These are phyloP conservation scores for Acrobasis suavella DNA, from an alignment of 2,888 invertebrate genomes.

Conservation along the genomic window DNA sequence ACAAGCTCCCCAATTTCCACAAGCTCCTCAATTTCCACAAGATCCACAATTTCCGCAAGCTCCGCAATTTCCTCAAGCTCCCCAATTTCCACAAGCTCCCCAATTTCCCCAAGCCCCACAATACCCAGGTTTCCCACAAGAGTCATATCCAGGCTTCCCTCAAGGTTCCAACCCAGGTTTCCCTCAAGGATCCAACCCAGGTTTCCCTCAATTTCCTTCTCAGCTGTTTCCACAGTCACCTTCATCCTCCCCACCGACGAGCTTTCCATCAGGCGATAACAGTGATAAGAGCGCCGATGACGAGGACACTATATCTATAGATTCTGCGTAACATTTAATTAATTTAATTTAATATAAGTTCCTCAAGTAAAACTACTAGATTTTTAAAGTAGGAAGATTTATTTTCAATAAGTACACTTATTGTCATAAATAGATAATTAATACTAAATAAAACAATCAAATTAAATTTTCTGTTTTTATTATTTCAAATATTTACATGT, in stretches of 20 bases:
- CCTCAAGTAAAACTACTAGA: slow-evolving; percentile 10
- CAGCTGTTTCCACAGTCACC: slow-evolving; percentile 34
- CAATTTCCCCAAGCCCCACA: neutral
- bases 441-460: too few relatives aligned
- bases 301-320: slow-evolving; percentile 73
- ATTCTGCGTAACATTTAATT: slow-evolving; percentile 55
- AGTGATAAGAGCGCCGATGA: slow-evolving; percentile 62
- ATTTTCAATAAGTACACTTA: neutral
- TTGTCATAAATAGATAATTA: too few relatives aligned
- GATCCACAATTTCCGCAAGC: neutral
- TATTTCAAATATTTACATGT: too few relatives aligned
- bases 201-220: slow-evolving; percentile 30
- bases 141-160: slow-evolving; percentile 25
- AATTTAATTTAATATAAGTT: slow-evolving; percentile 22
- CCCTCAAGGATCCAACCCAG: slow-evolving; percentile 38
- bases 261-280: slow-evolving; percentile 49
- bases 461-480: too few relatives aligned
- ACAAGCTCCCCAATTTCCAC: neutral
- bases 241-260: slow-evolving; percentile 47
- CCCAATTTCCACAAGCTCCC: neutral
- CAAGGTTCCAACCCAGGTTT: neutral
- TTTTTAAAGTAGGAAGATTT: neutral
- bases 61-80: neutral
- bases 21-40: slow-evolving; percentile 25
- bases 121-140: slow-evolving; percentile 23